Conservation (phyloP, 1,140 invertebrate species). For the Drosophila ironensis region DNA sequence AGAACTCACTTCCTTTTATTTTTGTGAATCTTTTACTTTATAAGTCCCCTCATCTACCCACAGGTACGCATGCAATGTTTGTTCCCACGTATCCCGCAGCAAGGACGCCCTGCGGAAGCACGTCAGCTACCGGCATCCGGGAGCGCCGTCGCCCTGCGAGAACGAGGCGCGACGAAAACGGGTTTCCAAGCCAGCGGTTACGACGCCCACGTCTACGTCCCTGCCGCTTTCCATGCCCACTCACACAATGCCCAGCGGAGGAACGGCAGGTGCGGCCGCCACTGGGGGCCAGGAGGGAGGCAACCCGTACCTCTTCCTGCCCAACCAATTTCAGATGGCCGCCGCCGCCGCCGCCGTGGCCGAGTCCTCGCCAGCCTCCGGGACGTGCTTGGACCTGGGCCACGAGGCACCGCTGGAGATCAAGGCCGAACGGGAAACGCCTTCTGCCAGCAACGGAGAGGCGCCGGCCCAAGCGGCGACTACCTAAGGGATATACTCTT, state of each 20-base stretch:
- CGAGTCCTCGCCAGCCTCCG: slow-evolving; percentile 47
- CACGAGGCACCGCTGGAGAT: slow-evolving; percentile 41
- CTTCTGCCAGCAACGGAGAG: slow-evolving; percentile 44
- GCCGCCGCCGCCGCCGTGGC: slow-evolving; percentile 68
- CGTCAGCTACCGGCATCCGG: slow-evolving; percentile 91
- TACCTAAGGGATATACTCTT: slow-evolving; percentile 16
- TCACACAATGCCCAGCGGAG: slow-evolving; percentile 56
- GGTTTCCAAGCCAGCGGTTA: slow-evolving; percentile 52
- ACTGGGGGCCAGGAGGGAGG: slow-evolving; percentile 13
- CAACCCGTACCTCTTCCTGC: slow-evolving; percentile 75
- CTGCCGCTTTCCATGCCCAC: slow-evolving; percentile 26
- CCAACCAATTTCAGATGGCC: slow-evolving; percentile 80
- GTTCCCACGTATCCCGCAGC: slow-evolving; percentile 92
- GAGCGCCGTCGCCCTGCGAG: slow-evolving; percentile 81
- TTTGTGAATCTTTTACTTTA: neutral
- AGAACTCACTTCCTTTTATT: no score
- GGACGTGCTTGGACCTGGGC: slow-evolving; percentile 39
- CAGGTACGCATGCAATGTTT: slow-evolving; percentile 89
- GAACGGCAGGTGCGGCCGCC: slow-evolving; percentile 7
- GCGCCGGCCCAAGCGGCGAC: slow-evolving; percentile 26
- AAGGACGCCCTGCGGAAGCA: slow-evolving; percentile 93
- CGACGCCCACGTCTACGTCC: slow-evolving; percentile 9
- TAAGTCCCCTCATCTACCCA: neutral
- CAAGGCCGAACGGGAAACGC: slow-evolving; percentile 40
- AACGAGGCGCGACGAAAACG: slow-evolving; percentile 75